phyloP scores from a whole-genome alignment of 2,888 invertebrate genomes.

The Aelia acuminata region DNA sequence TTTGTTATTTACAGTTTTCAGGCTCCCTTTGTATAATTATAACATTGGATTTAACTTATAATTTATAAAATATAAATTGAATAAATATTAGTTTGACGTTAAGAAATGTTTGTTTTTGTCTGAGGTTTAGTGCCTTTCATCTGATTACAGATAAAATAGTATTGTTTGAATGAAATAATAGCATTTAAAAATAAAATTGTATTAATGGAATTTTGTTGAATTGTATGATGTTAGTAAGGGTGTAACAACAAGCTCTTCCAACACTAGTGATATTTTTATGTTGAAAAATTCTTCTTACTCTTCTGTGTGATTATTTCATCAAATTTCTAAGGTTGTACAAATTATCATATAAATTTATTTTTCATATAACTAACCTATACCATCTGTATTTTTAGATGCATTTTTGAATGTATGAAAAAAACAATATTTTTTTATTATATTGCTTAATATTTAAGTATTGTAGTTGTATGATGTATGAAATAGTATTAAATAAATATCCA shows the following conservation, averaged over 20 bases:
- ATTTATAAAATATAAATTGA: neutral
- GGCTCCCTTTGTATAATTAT: too few relatives aligned
- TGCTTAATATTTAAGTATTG: neutral
- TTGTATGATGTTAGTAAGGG: neutral
- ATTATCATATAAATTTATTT: conserved; percentile 21
- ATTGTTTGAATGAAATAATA: neutral
- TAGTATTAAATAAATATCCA: conserved; percentile 16
- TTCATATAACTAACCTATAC: conserved; percentile 3
- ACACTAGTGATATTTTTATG: neutral
- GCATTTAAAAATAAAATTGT: neutral
- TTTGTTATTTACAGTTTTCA: conserved; percentile 1
- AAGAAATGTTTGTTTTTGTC: neutral
- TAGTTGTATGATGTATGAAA: neutral
- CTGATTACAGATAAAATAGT: neutral
- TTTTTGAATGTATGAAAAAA: neutral
- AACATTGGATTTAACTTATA: neutral
- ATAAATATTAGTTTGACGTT: neutral
- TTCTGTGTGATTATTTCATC: neutral
- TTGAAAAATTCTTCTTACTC: neutral
- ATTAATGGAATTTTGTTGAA: neutral
- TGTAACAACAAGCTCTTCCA: neutral
- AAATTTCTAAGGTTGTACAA: neutral
- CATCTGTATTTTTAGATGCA: conserved; percentile 3
- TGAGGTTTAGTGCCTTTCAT: conserved; percentile 10
- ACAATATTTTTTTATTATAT: conserved; percentile 1